A percentile compares a stretch with the other conserved stretches of the same genome.
Evolutionary conservation across 2,888 invertebrate genomes (phyloP).

Genomic region (Eupeodes latifasciatus): DNA sequence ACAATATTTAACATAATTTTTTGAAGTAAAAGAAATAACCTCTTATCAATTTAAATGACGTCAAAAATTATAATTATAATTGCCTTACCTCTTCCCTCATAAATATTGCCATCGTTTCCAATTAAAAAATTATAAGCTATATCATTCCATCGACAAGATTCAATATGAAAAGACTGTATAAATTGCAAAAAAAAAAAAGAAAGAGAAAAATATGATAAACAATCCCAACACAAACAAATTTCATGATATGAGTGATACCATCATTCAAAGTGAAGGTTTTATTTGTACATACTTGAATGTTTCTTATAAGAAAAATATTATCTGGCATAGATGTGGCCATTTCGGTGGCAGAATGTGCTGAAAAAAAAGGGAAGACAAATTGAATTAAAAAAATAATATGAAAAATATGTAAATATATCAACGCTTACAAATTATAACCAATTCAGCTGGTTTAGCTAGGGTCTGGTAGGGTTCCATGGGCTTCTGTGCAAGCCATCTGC

Average conservation of each 20-base stretch:
- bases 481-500: slow-evolving; percentile 85
- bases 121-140: slow-evolving; percentile 86
- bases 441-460: slow-evolving; percentile 83
- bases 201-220: slow-evolving; percentile 33
- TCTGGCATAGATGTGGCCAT: slow-evolving; percentile 84
- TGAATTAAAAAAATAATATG: not conserved
- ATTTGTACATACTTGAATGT: slow-evolving; percentile 83
- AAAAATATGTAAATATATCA: not conserved
- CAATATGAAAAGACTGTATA: slow-evolving; percentile 84
- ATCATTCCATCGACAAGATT: slow-evolving; percentile 85
- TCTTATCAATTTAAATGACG: not conserved
- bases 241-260: not conserved
- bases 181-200: slow-evolving; percentile 36
- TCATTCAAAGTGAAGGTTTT: not conserved
- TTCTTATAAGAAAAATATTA: slow-evolving; percentile 84
- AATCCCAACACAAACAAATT: slow-evolving; percentile 4
- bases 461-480: slow-evolving; percentile 82
- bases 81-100: slow-evolving; percentile 85
- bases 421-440: slow-evolving; percentile 85
- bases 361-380: not conserved
- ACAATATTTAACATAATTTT: not conserved
- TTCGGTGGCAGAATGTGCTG: slow-evolving; percentile 85
- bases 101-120: slow-evolving; percentile 86
- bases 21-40: not conserved
- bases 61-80: not conserved